A percentile compares a stretch with the other conserved stretches of the same genome.
Evolutionary conservation across 35 echinoderm and acorn worm genomes (phyloP).

Genomic region (Lytechinus pictus): DNA sequence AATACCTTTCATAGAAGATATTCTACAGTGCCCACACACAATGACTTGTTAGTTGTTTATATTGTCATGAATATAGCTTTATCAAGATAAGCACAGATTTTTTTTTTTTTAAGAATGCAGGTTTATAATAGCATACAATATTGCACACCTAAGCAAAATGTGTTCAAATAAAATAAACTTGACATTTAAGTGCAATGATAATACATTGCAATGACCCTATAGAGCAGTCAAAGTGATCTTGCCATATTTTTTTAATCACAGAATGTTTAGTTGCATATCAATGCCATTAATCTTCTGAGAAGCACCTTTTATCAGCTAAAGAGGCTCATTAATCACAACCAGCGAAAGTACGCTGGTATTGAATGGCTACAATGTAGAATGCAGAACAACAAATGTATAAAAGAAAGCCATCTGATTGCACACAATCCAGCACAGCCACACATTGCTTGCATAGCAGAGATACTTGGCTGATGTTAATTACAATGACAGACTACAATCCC

Average conservation of each 20-base stretch:
- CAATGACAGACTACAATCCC: neutral
- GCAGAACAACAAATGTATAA: neutral
- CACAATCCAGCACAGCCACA: neutral
- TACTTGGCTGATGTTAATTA: slow-evolving; percentile 14
- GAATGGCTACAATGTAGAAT: neutral
- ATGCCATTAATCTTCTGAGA: neutral
- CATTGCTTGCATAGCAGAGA: slow-evolving; percentile 1
- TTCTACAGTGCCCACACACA: neutral
- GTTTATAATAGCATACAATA: neutral
- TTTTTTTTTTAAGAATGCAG: neutral
- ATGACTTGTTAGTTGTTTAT: too few species aligned
- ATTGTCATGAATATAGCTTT: neutral
- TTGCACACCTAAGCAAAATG: neutral
- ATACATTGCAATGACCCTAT: neutral
- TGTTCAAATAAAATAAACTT: neutral
- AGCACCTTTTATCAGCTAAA: neutral
- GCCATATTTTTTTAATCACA: neutral
- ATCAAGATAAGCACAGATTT: neutral
- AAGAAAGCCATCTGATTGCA: neutral
- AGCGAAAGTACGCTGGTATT: neutral
- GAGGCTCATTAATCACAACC: neutral
- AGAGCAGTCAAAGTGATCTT: neutral
- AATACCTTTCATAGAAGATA: neutral
- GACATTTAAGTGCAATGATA: neutral
- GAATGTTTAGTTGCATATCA: neutral